Evolutionary conservation across 2,888 invertebrate genomes (phyloP), one percentile per base, ranked within the genome.

Genomic region (Xestia sexstrigata): DNA sequence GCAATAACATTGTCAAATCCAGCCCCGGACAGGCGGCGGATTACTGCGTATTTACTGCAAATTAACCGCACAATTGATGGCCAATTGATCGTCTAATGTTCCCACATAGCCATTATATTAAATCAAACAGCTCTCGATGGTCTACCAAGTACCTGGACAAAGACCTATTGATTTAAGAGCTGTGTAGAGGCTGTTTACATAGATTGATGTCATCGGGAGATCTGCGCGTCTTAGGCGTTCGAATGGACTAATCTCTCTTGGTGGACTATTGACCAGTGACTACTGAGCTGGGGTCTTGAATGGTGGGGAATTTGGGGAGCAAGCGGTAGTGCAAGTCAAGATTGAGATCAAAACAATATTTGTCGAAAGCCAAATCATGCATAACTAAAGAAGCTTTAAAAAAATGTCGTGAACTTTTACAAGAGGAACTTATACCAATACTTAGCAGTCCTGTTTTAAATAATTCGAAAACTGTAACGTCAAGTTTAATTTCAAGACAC

Each of bases 81-180:
- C 83, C 95, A 95, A 95, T 95, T 95, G 96, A 95, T 95, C 94
- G 95, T 93, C 94, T 95, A 95, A 96, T 96, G 95, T 92, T 90
- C 92, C 91, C 92, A 91, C 90, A 87, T 90, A 92, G 91, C 95
- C 94, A 96, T 96, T 94, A 96, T 95, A 95, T 96, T 96, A 96
- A 96, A 96, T 96, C 96, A 96, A 93, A 92, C 92, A 88, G 93
- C 91, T 88, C 89, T 89, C 90, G 90, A 87, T 91, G 92, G 81
- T 79, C 84, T 78, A 81, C 85, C 82, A 88, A 90, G 88, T 93
- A 95, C 95, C 95, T 95, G 95, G 81, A 95, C 95, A 96, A 95
- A 95, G 94, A 93, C 95, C 94, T 86, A 89, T 93, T 96, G 96
- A 96, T 96, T 96, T 96, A 96, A 93, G 93, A 90, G 92, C 90